Evolutionary conservation across 2,113 vertebrate genomes (phyloP).

Genomic region (Turdus rufiventris): DNA sequence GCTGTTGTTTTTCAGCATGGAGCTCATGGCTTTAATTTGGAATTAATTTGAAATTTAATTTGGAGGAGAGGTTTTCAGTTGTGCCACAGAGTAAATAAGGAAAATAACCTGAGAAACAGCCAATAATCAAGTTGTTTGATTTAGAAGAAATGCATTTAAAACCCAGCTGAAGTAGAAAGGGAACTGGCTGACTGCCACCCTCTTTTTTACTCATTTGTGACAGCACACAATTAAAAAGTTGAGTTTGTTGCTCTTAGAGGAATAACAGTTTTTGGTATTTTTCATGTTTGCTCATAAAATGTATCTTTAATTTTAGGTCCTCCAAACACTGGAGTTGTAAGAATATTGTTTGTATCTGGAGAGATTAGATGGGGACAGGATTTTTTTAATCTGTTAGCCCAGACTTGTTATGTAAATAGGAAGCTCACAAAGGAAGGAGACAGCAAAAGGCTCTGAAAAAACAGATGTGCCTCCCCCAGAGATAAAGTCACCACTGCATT

Average conservation of each 20-base stretch:
- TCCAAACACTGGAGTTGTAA: conserved; percentile 12
- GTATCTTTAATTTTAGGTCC: conserved; percentile 12
- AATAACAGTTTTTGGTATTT: not conserved
- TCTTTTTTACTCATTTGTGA: not conserved
- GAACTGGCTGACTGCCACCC: not conserved
- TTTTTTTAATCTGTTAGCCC: conserved; percentile 51
- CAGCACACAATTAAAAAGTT: not conserved
- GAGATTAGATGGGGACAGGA: conserved; percentile 43
- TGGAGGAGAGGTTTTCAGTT: not conserved
- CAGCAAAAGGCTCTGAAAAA: not conserved
- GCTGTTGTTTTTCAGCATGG: not conserved
- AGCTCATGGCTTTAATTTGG: not conserved
- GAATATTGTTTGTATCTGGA: conserved; percentile 24
- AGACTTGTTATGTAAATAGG: conserved; percentile 53
- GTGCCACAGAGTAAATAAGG: not conserved
- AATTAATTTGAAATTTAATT: not conserved
- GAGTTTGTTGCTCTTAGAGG: not conserved
- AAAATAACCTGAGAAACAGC: not conserved
- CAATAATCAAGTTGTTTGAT: not conserved
- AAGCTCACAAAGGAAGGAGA: not conserved
- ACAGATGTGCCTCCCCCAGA: not conserved
- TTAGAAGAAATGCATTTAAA: not conserved
- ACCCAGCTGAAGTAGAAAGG: not conserved
- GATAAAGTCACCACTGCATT: not conserved
- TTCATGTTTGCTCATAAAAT: not conserved